phyloP scores from a whole-genome alignment of 30 jellyfish, hydroid and myxozoan genomes.

The Pelagia noctiluca region DNA sequence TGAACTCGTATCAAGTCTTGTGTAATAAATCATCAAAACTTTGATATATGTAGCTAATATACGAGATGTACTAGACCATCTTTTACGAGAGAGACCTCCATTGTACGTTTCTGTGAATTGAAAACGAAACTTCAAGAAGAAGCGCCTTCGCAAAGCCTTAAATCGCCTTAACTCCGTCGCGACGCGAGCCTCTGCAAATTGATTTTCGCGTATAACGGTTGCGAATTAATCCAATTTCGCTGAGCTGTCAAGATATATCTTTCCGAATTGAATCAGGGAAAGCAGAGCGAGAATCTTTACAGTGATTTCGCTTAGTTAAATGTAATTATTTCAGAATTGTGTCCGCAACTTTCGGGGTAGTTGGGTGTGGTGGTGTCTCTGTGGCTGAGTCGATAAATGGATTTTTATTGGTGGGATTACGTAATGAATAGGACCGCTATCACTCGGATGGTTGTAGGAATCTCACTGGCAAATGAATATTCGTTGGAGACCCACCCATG shows the following conservation, averaged over 20 bases:
- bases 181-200: constrained; percentile 48
- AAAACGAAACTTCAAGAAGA: constrained; percentile 21
- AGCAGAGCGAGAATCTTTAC: constrained; percentile 27
- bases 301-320: background rate
- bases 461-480: background rate
- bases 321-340: constrained; percentile 20
- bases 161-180: constrained; percentile 70
- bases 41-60: too few species aligned
- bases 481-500: background rate
- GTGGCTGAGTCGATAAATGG: background rate
- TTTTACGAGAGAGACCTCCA: too few species aligned
- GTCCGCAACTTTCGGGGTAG: background rate
- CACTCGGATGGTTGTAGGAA: background rate
- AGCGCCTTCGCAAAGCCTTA: constrained; percentile 51
- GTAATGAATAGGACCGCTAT: background rate
- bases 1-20: too few species aligned
- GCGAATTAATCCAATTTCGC: constrained; percentile 58
- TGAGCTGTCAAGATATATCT: constrained; percentile 60
- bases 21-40: too few species aligned
- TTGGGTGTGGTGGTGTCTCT: background rate
- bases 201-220: constrained; percentile 60
- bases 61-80: too few species aligned
- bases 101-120: background rate
- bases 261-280: constrained; percentile 63
- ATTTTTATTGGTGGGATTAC: background rate